These are phyloP conservation scores for Philotrypesis tridentata DNA, from an alignment of 1,140 invertebrate species.

Conservation along the genomic window DNA sequence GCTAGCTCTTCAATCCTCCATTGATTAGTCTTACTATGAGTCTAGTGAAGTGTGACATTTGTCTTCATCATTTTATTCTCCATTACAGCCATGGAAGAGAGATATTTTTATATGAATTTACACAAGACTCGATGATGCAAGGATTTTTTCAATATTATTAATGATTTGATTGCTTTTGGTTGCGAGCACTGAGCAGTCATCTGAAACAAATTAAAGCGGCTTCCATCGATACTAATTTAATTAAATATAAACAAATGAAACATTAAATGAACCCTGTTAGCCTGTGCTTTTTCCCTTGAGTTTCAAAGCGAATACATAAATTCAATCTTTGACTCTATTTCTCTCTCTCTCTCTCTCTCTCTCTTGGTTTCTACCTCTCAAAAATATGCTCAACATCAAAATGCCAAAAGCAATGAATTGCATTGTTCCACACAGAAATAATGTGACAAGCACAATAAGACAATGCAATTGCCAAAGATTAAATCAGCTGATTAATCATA, in stretches of 20 bases:
- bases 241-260: too few relatives aligned
- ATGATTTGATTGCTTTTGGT: not conserved
- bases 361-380: too few relatives aligned
- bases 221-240: not conserved
- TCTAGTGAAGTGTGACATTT: not conserved
- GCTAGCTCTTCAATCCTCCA: slow-evolving; percentile 7
- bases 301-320: not conserved
- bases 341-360: too few relatives aligned
- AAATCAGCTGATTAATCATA: slow-evolving; percentile 31
- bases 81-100: not conserved
- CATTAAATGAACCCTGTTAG: too few relatives aligned
- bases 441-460: not conserved
- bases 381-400: not conserved
- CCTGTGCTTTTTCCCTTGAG: not conserved
- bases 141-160: not conserved
- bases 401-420: not conserved
- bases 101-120: not conserved
- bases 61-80: not conserved
- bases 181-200: not conserved
- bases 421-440: not conserved
- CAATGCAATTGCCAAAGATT: slow-evolving; percentile 17
- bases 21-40: slow-evolving; percentile 29
- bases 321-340: not conserved
- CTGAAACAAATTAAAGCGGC: not conserved
- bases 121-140: not conserved